Conservation (phyloP, 2,797 vertebrate genomes). For the Sebastes elongatus region DNA sequence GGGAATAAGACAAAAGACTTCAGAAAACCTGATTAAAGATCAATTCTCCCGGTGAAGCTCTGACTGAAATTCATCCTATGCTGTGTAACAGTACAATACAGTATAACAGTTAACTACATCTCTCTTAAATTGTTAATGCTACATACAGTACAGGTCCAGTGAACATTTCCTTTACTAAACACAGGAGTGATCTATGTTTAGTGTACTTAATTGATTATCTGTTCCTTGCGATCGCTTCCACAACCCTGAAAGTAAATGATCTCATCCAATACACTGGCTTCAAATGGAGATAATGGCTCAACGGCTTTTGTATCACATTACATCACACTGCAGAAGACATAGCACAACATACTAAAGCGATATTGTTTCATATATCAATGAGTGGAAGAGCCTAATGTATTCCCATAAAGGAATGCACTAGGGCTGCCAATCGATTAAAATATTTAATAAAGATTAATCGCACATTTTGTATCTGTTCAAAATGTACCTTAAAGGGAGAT, state of each 20-base stretch:
- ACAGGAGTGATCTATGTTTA: constrained; percentile 23
- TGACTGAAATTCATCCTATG: not conserved
- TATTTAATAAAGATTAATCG: no score
- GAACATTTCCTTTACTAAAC: constrained; percentile 2
- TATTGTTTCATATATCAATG: not conserved
- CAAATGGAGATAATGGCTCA: constrained; percentile 43
- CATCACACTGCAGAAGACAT: constrained; percentile 21
- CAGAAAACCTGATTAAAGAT: constrained; percentile 24
- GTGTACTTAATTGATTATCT: constrained; percentile 42
- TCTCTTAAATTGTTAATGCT: not conserved
- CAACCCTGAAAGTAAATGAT: constrained; percentile 53
- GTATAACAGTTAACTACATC: not conserved
- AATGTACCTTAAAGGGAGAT: no score
- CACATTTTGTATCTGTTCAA: no score
- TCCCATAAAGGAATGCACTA: not conserved
- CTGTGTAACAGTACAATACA: not conserved
- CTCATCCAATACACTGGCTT: constrained; percentile 22
- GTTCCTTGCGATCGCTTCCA: constrained; percentile 35
- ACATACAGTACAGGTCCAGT: not conserved
- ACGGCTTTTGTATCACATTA: constrained; percentile 44
- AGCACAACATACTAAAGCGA: constrained; percentile 9
- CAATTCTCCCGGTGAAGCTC: not conserved
- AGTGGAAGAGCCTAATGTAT: not conserved
- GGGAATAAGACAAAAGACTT: not conserved
- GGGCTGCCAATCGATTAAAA: no score